Evolutionary conservation across 1,140 invertebrate species (phyloP).

Genomic region (Colletes latitarsis): DNA sequence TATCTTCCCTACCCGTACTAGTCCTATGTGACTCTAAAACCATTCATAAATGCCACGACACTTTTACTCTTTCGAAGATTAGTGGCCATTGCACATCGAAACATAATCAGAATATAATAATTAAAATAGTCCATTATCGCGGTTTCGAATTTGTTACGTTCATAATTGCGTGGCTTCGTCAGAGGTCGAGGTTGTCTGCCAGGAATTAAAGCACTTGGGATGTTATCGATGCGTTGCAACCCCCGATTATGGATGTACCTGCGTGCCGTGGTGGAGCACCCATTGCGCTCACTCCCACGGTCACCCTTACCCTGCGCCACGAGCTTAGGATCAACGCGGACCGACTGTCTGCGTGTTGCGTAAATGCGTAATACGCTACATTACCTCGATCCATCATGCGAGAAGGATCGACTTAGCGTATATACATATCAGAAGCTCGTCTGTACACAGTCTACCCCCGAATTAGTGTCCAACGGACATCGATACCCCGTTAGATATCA

Average conservation of each 20-base stretch:
- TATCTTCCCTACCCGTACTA: too few relatives aligned
- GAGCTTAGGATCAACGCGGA: conserved; percentile 74
- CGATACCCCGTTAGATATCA: conserved; percentile 29
- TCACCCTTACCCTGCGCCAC: conserved; percentile 67
- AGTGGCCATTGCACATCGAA: too few relatives aligned
- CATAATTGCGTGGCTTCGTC: not conserved
- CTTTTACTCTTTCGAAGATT: too few relatives aligned
- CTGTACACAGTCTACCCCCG: conserved; percentile 32
- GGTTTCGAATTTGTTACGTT: too few relatives aligned
- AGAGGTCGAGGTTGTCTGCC: too few relatives aligned
- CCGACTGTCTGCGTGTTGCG: conserved; percentile 63
- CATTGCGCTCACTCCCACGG: conserved; percentile 71
- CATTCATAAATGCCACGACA: too few relatives aligned
- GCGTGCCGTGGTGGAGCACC: conserved; percentile 24
- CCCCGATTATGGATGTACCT: conserved; percentile 27
- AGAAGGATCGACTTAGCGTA: conserved; percentile 64
- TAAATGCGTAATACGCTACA: conserved; percentile 71
- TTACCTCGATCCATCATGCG: conserved; percentile 75
- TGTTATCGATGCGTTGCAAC: not conserved
- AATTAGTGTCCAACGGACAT: conserved; percentile 44
- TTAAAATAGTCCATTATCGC: too few relatives aligned
- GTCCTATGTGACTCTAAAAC: too few relatives aligned
- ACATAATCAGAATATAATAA: too few relatives aligned
- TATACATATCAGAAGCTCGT: conserved; percentile 47
- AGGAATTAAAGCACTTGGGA: conserved; percentile 13